phyloP scores from a whole-genome alignment of 2,888 invertebrate genomes.

The Hypomecis atomaria region DNA sequence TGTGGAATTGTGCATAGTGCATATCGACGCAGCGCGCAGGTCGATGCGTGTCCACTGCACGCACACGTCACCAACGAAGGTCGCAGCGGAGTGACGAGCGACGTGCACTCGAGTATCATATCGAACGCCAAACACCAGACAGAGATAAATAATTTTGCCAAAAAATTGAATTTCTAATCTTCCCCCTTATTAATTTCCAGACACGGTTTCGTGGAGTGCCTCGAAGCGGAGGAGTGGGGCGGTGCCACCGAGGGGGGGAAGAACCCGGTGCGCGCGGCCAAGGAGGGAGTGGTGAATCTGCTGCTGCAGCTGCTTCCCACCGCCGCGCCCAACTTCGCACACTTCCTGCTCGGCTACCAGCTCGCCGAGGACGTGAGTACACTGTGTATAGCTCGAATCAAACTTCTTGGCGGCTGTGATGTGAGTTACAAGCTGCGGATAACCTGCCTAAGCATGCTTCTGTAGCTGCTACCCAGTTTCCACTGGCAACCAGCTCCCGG shows the following conservation, averaged over 20 bases:
- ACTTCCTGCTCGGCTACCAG: conserved; percentile 95
- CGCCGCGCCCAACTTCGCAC: conserved; percentile 93
- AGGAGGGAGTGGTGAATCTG: conserved; percentile 89
- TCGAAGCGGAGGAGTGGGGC: conserved; percentile 87
- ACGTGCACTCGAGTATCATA: no score
- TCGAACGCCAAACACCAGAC: no score
- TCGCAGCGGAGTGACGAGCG: no score
- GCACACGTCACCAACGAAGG: no score
- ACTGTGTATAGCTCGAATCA: background rate
- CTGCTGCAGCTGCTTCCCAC: conserved; percentile 91
- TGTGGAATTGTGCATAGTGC: no score
- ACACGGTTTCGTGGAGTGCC: conserved; percentile 92
- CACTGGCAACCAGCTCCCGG: no score
- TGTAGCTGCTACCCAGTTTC: background rate
- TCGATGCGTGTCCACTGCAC: no score
- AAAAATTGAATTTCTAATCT: no score
- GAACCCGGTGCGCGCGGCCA: conserved; percentile 73
- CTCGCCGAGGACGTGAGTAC: conserved; percentile 88
- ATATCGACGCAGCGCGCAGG: no score
- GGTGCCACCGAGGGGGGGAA: conserved; percentile 58
- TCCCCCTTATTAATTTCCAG: conserved; percentile 44
- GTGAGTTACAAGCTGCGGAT: background rate
- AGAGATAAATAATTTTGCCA: no score
- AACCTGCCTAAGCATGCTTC: background rate
- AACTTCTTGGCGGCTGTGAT: no score